A percentile compares a stretch with the other conserved stretches of the same genome.
phyloP scores from a whole-genome alignment of 2,797 vertebrate genomes.

The Epinephelus malabaricus region DNA sequence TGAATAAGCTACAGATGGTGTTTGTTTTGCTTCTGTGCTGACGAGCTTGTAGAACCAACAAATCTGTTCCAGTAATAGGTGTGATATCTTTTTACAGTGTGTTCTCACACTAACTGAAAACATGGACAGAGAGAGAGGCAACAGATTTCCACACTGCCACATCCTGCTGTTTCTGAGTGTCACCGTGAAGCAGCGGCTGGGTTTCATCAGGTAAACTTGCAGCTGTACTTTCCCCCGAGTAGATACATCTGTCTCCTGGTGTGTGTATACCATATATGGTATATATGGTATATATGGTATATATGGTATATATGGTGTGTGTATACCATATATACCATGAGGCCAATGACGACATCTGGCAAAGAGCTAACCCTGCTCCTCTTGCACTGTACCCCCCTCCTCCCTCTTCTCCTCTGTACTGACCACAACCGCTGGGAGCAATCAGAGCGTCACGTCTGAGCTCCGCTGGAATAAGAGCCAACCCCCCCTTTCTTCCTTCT shows the following conservation, averaged over 20 bases:
- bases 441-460: conserved; percentile 81
- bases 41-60: background rate
- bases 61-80: conserved; percentile 29
- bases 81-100: background rate
- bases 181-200: conserved; percentile 7
- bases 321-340: conserved; percentile 28
- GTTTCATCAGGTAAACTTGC: conserved; percentile 33
- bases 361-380: conserved; percentile 62
- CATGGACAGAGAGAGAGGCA: background rate
- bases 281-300: no score
- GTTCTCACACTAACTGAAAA: background rate
- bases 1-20: background rate
- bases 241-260: conserved; percentile 43
- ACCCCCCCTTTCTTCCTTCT: conserved; percentile 11
- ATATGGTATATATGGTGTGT: no score
- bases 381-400: conserved; percentile 40
- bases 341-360: conserved; percentile 79
- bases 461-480: conserved; percentile 70
- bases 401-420: conserved; percentile 47
- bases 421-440: conserved; percentile 83
- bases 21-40: background rate
- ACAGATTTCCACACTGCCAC: background rate
- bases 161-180: conserved; percentile 15
- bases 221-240: conserved; percentile 34
- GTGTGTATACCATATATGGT: conserved; percentile 34